These are phyloP conservation scores for Belgica antarctica DNA, from an alignment of 2,888 invertebrate genomes.

Conservation along the genomic window DNA sequence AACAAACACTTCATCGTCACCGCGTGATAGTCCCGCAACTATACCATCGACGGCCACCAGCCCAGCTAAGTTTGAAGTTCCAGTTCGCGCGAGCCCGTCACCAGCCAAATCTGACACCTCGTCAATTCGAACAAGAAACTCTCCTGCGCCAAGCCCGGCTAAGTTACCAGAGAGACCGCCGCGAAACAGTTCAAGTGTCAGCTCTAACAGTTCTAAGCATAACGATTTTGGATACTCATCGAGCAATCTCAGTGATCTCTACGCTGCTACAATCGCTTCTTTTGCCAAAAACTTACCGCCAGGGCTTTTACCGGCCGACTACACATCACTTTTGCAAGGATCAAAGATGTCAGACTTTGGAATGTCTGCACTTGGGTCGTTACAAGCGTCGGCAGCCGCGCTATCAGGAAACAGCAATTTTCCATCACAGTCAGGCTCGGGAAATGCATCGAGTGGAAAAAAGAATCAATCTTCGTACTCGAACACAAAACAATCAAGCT, in stretches of 20 bases:
- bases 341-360: slow-evolving; percentile 37
- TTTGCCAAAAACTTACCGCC: slow-evolving; percentile 53
- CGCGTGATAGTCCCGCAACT: slow-evolving; percentile 54
- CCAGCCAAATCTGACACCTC: slow-evolving; percentile 61
- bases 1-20: slow-evolving; percentile 49
- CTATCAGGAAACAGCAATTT: slow-evolving; percentile 30
- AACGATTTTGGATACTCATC: slow-evolving; percentile 36
- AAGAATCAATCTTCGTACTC: slow-evolving; percentile 33
- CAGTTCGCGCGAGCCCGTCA: slow-evolving; percentile 61
- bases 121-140: slow-evolving; percentile 59
- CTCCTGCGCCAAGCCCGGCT: slow-evolving; percentile 57
- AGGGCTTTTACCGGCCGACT: slow-evolving; percentile 52
- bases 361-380: slow-evolving; percentile 38
- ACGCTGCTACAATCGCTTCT: slow-evolving; percentile 54
- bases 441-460: background rate
- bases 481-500: background rate
- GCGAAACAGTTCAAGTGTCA: slow-evolving; percentile 27
- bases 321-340: slow-evolving; percentile 47
- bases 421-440: background rate
- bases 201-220: slow-evolving; percentile 34
- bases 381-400: slow-evolving; percentile 32
- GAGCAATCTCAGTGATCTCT: slow-evolving; percentile 50
- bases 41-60: slow-evolving; percentile 54
- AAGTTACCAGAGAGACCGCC: slow-evolving; percentile 48
- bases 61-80: slow-evolving; percentile 58